Base-by-base conservation (phyloP, 2,888 invertebrate species). In the Agriopis leucophaearia region DNA sequence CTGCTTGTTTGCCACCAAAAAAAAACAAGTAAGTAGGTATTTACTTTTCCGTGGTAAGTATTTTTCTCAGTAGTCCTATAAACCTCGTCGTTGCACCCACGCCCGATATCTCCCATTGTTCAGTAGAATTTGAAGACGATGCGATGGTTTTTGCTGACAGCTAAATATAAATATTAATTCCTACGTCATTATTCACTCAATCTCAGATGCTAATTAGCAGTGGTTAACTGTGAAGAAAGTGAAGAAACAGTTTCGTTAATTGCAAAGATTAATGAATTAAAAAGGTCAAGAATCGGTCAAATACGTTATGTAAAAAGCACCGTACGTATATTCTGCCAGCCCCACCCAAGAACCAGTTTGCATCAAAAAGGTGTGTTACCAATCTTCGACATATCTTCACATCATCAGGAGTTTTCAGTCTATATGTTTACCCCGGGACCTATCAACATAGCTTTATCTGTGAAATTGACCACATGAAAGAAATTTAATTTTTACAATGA, bases 81-180 rank as follows among this genome's bases (percentile, higher is more conserved):
- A 44, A 16, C 42, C 71, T 27, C 9, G 9, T 38, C 1, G 68
- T 69, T 82, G 84, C 15, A 16, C 89, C 90, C 89, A 90, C 90
- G 87, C 88, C 80, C 78, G 83, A 87, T 87, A 83, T 86, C 85
- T 84, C 85, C 83, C 82, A 90, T 90, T 91, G 90, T 90, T 65
- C 68, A 79, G 76, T 78, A 77, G 72, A 65, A 18, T 1, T 13
- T 13, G 10, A 18, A 16, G 9, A 6, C 18, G 18, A 48, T 13
- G 35, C 50, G 12, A 80, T 76, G 72, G 73, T 66, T 78, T 79
- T 82, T 79, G 74, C 78, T 70, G 77, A 69, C 70, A 75, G 64
- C 60, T n/a, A n/a, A n/a, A n/a, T n/a, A n/a, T n/a, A n/a, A n/a
- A n/a, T 78, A 81, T 81, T 81, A 74, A 78, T 78, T 74, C 67